Percentiles rank a stretch among this genome's conserved stretches.
phyloP scores from a whole-genome alignment of 2,888 invertebrate genomes.

The Trilocha varians region DNA sequence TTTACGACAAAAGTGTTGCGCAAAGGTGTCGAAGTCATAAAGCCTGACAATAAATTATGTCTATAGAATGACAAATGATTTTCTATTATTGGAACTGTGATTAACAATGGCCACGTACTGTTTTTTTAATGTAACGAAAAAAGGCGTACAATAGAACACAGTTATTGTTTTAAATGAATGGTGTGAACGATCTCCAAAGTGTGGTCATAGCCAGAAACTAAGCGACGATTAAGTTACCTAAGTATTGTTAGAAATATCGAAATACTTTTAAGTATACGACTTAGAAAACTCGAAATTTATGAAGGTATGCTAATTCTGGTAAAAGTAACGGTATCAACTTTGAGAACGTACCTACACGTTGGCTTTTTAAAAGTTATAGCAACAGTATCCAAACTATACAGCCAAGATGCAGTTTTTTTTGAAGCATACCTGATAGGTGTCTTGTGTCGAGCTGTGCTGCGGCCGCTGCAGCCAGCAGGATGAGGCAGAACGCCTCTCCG shows the following conservation, averaged over 20 bases:
- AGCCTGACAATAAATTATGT: not conserved
- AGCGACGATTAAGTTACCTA: too few relatives aligned
- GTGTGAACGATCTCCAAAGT: not conserved
- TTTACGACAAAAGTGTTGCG: too few relatives aligned
- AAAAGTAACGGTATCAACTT: not conserved
- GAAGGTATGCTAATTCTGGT: too few relatives aligned
- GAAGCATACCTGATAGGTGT: conserved; percentile 56
- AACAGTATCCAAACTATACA: conserved; percentile 4
- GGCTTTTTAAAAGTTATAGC: not conserved
- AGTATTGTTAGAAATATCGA: too few relatives aligned
- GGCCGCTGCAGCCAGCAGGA: conserved; percentile 41
- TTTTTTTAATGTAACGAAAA: not conserved
- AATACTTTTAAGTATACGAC: too few relatives aligned
- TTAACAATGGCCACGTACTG: not conserved
- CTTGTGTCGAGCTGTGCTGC: conserved; percentile 58
- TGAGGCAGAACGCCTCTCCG: conserved; percentile 62
- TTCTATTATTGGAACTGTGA: not conserved
- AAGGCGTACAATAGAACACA: not conserved
- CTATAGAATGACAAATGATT: not conserved
- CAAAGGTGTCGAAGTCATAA: not conserved
- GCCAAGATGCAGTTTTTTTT: not conserved
- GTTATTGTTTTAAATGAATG: not conserved
- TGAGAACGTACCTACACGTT: not conserved
- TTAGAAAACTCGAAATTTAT: too few relatives aligned
- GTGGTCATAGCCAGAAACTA: too few relatives aligned